Percentiles rank a stretch among this genome's conserved stretches.
Conservation (phyloP, 37 sponge, comb jelly and placozoan species). For the Dysidea cf. avara region DNA sequence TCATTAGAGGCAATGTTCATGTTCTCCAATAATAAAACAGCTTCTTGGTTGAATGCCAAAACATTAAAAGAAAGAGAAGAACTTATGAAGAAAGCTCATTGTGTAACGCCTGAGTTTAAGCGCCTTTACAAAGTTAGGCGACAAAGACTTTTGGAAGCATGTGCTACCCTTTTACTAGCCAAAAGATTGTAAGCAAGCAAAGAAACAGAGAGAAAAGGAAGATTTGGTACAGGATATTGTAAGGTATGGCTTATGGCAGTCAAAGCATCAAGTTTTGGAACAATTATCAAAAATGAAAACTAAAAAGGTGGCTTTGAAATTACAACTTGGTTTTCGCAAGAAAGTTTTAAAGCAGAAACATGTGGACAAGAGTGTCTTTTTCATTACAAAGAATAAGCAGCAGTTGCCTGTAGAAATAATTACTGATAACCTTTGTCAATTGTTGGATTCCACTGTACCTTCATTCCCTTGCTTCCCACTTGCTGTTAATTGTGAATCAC, state of each 20-base stretch:
- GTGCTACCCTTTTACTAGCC: neutral
- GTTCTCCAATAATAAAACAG: constrained; percentile 45
- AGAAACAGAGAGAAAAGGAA: constrained; percentile 14
- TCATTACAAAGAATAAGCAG: too few species aligned
- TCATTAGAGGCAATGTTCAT: constrained; percentile 31
- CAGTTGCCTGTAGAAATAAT: too few species aligned
- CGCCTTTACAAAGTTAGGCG: neutral
- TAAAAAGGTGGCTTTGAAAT: neutral
- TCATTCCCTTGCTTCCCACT: too few species aligned
- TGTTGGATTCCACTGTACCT: too few species aligned
- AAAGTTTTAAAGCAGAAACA: neutral
- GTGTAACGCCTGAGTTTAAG: neutral
- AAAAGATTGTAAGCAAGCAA: constrained; percentile 11
- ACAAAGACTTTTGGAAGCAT: neutral
- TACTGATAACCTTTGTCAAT: too few species aligned
- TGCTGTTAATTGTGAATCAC: too few species aligned
- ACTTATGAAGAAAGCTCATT: constrained; percentile 2
- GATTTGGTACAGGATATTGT: constrained; percentile 7
- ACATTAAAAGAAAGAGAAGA: neutral
- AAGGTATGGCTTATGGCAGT: constrained; percentile 5
- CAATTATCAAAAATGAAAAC: neutral
- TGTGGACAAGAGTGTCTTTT: too few species aligned
- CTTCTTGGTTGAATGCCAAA: constrained; percentile 25
- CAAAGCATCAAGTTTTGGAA: neutral
- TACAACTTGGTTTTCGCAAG: neutral